These are phyloP conservation scores for Narcine bancroftii DNA, from an alignment of 2,113 vertebrate genomes.

Conservation along the genomic window DNA sequence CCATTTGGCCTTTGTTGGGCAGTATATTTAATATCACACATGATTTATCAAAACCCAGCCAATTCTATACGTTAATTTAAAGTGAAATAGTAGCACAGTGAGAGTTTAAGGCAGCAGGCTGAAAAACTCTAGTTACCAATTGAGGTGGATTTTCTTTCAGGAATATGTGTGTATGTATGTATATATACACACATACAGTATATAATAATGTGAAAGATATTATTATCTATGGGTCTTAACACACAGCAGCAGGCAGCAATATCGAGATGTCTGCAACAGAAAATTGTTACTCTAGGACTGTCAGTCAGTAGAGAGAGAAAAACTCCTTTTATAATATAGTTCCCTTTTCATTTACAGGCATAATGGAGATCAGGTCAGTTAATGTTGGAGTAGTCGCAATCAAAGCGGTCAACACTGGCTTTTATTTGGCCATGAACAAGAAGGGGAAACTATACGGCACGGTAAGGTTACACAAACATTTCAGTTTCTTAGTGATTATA, in stretches of 20 bases:
- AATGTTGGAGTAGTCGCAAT: conserved; percentile 80
- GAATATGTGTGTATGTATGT: too few species aligned
- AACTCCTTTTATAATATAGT: background rate
- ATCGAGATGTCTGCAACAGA: background rate
- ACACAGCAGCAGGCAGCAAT: background rate
- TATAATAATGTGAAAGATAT: background rate
- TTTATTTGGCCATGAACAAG: conserved; percentile 89
- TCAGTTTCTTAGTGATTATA: background rate
- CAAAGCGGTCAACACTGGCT: conserved; percentile 76
- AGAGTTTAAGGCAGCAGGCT: background rate
- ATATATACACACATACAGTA: too few species aligned
- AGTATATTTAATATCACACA: too few species aligned
- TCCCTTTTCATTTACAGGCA: conserved; percentile 60
- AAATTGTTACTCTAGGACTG: background rate
- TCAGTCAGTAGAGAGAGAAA: too few species aligned
- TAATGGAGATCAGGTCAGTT: conserved; percentile 87
- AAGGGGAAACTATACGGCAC: conserved; percentile 80
- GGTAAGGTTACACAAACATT: conserved; percentile 58
- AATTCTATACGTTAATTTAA: background rate
- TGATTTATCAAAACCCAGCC: background rate
- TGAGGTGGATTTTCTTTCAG: background rate
- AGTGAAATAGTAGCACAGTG: background rate
- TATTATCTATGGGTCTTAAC: background rate
- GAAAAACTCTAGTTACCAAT: background rate
- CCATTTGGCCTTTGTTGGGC: background rate